Conservation (phyloP, 2,797 vertebrate genomes). For the Eidolon dupreanum region DNA sequence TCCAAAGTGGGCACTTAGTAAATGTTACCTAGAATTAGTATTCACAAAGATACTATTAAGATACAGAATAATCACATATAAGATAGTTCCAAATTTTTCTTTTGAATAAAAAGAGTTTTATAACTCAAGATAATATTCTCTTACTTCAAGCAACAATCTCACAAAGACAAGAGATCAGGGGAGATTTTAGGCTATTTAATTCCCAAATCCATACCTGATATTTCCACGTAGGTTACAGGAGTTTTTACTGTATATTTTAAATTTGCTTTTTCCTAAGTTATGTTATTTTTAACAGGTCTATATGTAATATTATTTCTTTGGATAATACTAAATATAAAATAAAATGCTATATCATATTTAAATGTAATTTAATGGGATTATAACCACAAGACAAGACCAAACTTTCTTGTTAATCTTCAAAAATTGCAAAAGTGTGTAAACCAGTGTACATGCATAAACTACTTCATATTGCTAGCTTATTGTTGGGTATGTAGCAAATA, state of each 20-base stretch:
- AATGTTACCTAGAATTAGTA: neutral
- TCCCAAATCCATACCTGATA: constrained; percentile 19
- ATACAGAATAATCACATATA: neutral
- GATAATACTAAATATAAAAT: constrained; percentile 20
- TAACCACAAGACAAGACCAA: neutral
- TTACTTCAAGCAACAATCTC: constrained; percentile 8
- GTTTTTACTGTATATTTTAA: constrained; percentile 34
- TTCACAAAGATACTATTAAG: neutral
- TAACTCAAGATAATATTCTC: constrained; percentile 38
- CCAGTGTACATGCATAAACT: neutral
- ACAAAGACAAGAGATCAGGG: neutral
- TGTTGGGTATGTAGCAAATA: neutral
- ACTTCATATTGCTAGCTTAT: neutral
- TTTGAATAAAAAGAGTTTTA: constrained; percentile 11
- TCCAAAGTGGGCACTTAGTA: neutral
- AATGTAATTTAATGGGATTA: neutral
- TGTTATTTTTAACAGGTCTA: constrained; percentile 16
- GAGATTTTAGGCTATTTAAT: neutral
- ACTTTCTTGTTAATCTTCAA: neutral
- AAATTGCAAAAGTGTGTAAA: neutral
- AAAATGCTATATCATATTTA: neutral
- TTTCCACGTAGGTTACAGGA: constrained; percentile 12
- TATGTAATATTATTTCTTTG: constrained; percentile 34
- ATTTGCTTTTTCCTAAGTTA: constrained; percentile 40
- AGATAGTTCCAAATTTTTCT: neutral